Base-by-base conservation (phyloP, 2,797 vertebrate genomes). In the Champsocephalus esox region DNA sequence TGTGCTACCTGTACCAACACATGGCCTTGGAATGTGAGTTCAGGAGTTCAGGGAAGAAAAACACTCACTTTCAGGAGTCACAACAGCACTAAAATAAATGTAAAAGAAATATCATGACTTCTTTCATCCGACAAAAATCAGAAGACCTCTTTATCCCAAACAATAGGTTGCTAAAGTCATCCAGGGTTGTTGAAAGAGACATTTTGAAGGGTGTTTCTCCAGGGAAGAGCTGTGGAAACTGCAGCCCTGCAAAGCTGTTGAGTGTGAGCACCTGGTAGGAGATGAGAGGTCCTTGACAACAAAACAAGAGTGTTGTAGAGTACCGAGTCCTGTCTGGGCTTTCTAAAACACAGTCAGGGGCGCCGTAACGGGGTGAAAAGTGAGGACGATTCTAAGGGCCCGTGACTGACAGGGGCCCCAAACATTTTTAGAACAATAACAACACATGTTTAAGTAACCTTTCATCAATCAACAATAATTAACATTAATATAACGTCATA, bases 271-370 rank as follows among this genome's bases (percentile, higher is more conserved):
- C 70, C 51, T 69, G 59, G 28, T 58, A 17, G 64, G 38, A 75
- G 48, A 10, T 52, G 62, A 78, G 67, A 70, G 48, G 59, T 55
- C 24, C 73, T 75, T 57, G 63, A 75, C 67, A 82, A 77, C 76
- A 57, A 62, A 71, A 46, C 55, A 49, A 56, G 60, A 73, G 56
- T 55, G 52, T 55, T 49, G 52, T 49, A 65, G 73, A 81, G 57
- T 73, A 60, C 1, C 0, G 43, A 77, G 73, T 70, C 63, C 65
- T 46, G 41, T 16, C 59, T 21, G 57, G 34, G 57, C 80, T 82
- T 70, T 75, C 57, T 61, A 24, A 24, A 24, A 24, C 24, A 24
- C 24, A 24, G 21, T 21, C 21, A 21, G 21, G 21, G 21, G 21
- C 21, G 21, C 21, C 21, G 21, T 21, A 21, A 21, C 21, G 21